Evolutionary conservation across 2,888 invertebrate genomes (phyloP).

Genomic region (Eupeodes latifasciatus): DNA sequence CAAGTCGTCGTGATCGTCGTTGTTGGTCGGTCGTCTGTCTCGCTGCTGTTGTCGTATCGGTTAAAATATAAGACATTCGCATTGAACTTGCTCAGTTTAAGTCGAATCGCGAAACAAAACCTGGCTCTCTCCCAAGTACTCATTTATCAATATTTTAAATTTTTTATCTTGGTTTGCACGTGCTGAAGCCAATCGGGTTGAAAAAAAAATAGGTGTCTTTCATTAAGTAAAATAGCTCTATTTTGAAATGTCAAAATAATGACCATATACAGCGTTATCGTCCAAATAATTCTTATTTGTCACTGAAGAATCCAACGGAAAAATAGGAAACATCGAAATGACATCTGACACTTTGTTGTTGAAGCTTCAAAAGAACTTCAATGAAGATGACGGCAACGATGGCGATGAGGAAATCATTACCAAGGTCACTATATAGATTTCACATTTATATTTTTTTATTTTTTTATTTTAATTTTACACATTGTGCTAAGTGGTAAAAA

Average conservation of each 20-base stretch:
- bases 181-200: slow-evolving; percentile 7
- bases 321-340: slow-evolving; percentile 4
- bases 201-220: slow-evolving; percentile 1
- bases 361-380: slow-evolving; percentile 17
- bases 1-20: background rate
- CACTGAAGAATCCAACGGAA: slow-evolving; percentile 38
- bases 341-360: background rate
- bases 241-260: slow-evolving; percentile 77
- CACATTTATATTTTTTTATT: slow-evolving; percentile 9
- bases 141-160: background rate
- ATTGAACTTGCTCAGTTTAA: slow-evolving; percentile 71
- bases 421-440: slow-evolving; percentile 63
- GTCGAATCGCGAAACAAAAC: slow-evolving; percentile 56
- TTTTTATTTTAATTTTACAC: slow-evolving; percentile 15
- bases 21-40: background rate
- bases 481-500: slow-evolving; percentile 16
- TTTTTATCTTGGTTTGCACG: background rate
- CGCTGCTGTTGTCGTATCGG: background rate
- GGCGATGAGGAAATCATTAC: slow-evolving; percentile 64
- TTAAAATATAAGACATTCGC: slow-evolving; percentile 55
- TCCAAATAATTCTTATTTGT: slow-evolving; percentile 83
- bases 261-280: slow-evolving; percentile 83
- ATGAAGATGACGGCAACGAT: slow-evolving; percentile 48
- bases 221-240: background rate
- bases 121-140: slow-evolving; percentile 23